phyloP scores from a whole-genome alignment of 2,113 vertebrate species.

The Prolemur simus region DNA sequence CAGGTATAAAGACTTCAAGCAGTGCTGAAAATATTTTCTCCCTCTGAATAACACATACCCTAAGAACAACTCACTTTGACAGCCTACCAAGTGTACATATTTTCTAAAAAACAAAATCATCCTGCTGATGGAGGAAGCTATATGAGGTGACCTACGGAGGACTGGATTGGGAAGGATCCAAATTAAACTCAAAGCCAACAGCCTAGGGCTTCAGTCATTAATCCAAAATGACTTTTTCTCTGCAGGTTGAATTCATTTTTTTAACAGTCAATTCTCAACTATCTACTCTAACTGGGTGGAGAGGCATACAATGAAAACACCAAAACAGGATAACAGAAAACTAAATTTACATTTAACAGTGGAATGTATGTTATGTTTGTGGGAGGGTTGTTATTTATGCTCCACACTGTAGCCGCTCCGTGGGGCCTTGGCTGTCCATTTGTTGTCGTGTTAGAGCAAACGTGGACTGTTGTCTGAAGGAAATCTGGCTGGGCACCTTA shows the following conservation, averaged over 20 bases:
- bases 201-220: background rate
- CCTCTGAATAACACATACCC: conserved; percentile 49
- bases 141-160: background rate
- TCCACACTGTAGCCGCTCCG: background rate
- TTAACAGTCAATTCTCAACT: conserved; percentile 36
- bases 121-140: background rate
- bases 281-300: background rate
- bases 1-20: conserved; percentile 60
- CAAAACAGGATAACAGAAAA: conserved; percentile 44
- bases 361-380: background rate
- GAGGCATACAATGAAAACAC: background rate
- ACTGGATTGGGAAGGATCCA: conserved; percentile 29
- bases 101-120: conserved; percentile 53
- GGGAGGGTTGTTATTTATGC: background rate
- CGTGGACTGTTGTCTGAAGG: background rate
- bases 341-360: background rate
- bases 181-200: background rate
- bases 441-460: background rate
- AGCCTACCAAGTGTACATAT: conserved; percentile 42
- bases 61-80: conserved; percentile 59
- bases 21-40: conserved; percentile 55
- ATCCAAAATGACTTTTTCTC: conserved; percentile 52
- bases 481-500: background rate
- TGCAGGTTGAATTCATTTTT: conserved; percentile 47
- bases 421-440: background rate